phyloP scores from a whole-genome alignment of 2,888 invertebrate genomes.

The Gymnosoma rotundatum region DNA sequence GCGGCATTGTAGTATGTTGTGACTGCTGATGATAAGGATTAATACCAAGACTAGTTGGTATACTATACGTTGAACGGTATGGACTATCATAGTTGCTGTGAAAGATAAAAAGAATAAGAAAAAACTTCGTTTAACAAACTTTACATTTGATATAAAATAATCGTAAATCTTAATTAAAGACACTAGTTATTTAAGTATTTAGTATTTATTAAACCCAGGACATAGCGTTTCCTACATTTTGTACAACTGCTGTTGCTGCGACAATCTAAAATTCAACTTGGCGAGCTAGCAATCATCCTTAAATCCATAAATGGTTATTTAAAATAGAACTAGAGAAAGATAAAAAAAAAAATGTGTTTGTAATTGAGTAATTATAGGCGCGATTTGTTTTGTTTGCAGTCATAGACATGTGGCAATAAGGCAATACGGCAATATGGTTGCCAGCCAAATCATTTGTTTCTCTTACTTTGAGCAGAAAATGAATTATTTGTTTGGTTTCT shows the following conservation, averaged over 20 bases:
- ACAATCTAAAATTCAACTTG: constrained; percentile 24
- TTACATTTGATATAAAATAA: constrained; percentile 16
- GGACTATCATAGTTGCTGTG: constrained; percentile 83
- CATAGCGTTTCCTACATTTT: constrained; percentile 13
- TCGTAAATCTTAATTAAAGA: constrained; percentile 67
- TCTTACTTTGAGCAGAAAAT: constrained; percentile 42
- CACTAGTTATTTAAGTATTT: background rate
- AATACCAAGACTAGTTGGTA: constrained; percentile 82
- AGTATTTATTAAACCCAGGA: background rate
- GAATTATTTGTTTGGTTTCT: constrained; percentile 57
- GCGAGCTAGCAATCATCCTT: constrained; percentile 37
- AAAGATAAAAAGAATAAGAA: background rate
- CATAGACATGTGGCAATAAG: constrained; percentile 20
- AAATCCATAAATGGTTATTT: constrained; percentile 21
- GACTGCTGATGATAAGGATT: constrained; percentile 78
- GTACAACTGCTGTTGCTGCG: background rate
- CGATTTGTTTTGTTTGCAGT: constrained; percentile 46
- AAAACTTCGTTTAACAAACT: constrained; percentile 3
- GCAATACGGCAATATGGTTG: constrained; percentile 5
- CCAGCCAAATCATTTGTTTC: constrained; percentile 32
- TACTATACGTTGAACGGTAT: constrained; percentile 83
- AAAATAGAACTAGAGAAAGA: constrained; percentile 32
- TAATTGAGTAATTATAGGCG: constrained; percentile 69
- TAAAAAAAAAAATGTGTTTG: constrained; percentile 56
- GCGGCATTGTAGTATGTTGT: constrained; percentile 73